Base-by-base conservation (phyloP, 2,888 invertebrate genomes). In the Bombylius major region DNA sequence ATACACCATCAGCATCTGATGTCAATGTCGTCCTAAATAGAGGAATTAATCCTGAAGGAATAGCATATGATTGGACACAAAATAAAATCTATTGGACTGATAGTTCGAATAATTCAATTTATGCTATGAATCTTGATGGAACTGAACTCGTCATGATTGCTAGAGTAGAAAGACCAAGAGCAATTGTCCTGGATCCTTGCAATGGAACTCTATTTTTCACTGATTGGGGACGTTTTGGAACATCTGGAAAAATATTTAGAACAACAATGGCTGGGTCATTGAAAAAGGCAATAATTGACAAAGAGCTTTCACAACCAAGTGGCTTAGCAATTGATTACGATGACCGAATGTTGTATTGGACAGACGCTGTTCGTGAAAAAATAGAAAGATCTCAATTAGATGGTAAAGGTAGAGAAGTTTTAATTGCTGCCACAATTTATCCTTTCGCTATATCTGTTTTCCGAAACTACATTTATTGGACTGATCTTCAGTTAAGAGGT, bases 81-180 rank as follows among this genome's bases (percentile, higher is more conserved):
- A 89, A 90, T 69, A 97, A 96, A 71, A 83, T 99, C 45, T 98
- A 97, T 72, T 99, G 96, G 95, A 94, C 97, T 0, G 98, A 98
- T 67, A 92, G 93, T 36, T 87, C 89, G 0, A 94, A 95, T 65
- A 92, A 91, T 65, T 90, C 91, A 12, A 94, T 96, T 56, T 95
- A 94, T 66, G 89, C 95, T 0, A 92, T 97, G 89, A 93, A 95
- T 68, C 75, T 90, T 32, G 91, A 94, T 67, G 91, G 93, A 4
- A 79, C 84, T 0, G 86, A 91, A 64, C 75, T 91, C 51, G 91
- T 94, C 0, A 93, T 92, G 87, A 92, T 98, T 56, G 88, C 93
- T 0, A 79, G 89, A 65, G 97, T 96, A 0, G 93, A 95, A 69
- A 79, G 95, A 57, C 97, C 97, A 0, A 77, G 96, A 64, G 96